Evolutionary conservation across 2,113 vertebrate species (phyloP), one percentile per base, ranked within the genome.

Genomic region (Lagopus leucura): DNA sequence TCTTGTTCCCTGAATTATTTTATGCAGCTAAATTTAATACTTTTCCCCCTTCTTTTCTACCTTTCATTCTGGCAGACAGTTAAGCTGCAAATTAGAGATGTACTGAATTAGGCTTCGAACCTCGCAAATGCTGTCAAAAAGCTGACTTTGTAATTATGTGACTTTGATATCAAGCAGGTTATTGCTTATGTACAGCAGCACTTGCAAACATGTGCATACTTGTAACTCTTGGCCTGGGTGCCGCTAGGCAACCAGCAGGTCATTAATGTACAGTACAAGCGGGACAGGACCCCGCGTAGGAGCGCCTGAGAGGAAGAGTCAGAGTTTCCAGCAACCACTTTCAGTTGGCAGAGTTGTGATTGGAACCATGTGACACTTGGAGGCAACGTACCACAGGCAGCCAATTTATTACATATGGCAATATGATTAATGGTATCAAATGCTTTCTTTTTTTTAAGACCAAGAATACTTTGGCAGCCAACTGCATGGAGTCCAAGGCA

Each of bases 361-460:
- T 98, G 94, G 97, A 98, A 97, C 97, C 97, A 97, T 97, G 98
- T 98, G 98, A 97, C 97, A 86, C 91, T 97, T 97, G 90, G 95
- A 97, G 97, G 97, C 96, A 69, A 92, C 48, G 94, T 95, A 97
- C 97, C 95, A 95, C 95, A 94, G 92, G 94, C 97, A 94, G 98
- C 98, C 98, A 98, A 97, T 97, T 97, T 97, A 94, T 97, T 98
- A 96, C 97, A 98, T 97, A 97, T 98, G 98, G 98, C 98, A 98
- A 97, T 96, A 97, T 98, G 98, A 98, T 98, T 98, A 98, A 98
- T 98, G 96, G 95, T 98, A 98, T 98, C 97, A 96, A 97, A 96
- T 98, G 96, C 30, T 50, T 50, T 96, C 95, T 28, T 27, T 54
- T 92, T 96, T 93, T 92, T 38, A 91, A 45, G 82, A 88, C 94